Percentiles rank a stretch among this genome's conserved stretches.
Evolutionary conservation across 2,113 vertebrate species (phyloP).

Genomic region (Hemibagrus wyckioides): DNA sequence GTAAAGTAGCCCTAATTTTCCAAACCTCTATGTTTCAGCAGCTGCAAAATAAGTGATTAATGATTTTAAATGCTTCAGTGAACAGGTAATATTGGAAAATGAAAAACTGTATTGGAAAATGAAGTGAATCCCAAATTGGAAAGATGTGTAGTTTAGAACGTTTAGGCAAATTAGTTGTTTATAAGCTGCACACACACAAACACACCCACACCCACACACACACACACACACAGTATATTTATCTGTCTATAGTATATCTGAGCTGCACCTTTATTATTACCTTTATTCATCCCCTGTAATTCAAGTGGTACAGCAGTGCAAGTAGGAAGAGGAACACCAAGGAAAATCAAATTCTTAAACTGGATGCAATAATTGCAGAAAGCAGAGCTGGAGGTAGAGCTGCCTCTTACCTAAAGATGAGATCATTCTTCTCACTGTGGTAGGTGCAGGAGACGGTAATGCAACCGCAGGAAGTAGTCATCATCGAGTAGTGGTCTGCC

Average conservation of each 20-base stretch:
- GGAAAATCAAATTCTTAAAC: too few species aligned
- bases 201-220: too few species aligned
- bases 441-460: slow-evolving; percentile 47
- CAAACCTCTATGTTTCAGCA: background rate
- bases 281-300: too few species aligned
- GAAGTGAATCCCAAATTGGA: background rate
- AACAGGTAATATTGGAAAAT: background rate
- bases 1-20: background rate
- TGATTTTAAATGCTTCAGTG: background rate
- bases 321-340: too few species aligned
- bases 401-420: slow-evolving; percentile 47
- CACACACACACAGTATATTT: too few species aligned
- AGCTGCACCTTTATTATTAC: too few species aligned
- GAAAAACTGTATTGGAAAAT: background rate
- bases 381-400: background rate
- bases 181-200: too few species aligned
- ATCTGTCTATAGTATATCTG: too few species aligned
- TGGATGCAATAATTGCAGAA: background rate
- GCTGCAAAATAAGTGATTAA: background rate
- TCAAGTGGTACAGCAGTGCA: too few species aligned
- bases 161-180: too few species aligned
- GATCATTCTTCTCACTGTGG: slow-evolving; percentile 53
- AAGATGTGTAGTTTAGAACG: too few species aligned
- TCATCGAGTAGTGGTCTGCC: slow-evolving; percentile 45
- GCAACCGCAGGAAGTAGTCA: slow-evolving; percentile 56